Base-by-base conservation (phyloP, 2,113 vertebrate genomes). In the Jaculus jaculus region DNA sequence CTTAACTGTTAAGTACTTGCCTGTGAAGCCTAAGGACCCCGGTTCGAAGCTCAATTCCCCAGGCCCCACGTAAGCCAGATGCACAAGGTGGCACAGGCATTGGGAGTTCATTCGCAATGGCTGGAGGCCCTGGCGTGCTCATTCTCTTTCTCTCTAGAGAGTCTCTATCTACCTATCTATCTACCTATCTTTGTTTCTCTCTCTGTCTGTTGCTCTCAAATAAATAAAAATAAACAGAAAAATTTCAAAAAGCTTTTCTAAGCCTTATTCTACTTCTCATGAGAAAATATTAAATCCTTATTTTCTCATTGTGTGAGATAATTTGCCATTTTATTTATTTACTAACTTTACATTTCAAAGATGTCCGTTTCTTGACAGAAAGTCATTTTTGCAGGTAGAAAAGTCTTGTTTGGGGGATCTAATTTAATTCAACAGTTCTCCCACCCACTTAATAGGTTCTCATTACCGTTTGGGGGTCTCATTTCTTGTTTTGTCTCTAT, bases 401-500 rank as follows among this genome's bases (percentile, higher is more conserved):
- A 77, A 47, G 0, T 80, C 92, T 30, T 39, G 32, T 37, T 42
- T 51, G n/a, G 79, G 32, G n/a, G 1, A 60, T 79, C n/a, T 60
- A 30, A 66, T 37, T 66, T 18, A 66, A 91, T 87, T 86, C 60
- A 84, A 18, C 12, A 58, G 10, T 37, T 68, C 42, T 68, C 7
- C 20, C 24, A 54, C 8, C 1, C 37, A 8, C 18, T 32, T 51
- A 4, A 32, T n/a, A 39, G 26, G 60, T 65, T 89, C 74, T 92
- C 71, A 63, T 91, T 73, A 12, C 3, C 0, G 15, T 32, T 47
- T 3, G 1, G 60, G 68, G 39, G 16, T 17, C 86, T 87, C 18
- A 42, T 81, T 86, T 89, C 58, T 89, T 1, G n/a, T 89, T 68
- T 51, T 80, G 66, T 87, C n/a, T 72, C 89, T 87, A 15, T 58